These are phyloP conservation scores for Sebastes goodei DNA, from an alignment of 2,797 vertebrate genomes.

Conservation along the genomic window DNA sequence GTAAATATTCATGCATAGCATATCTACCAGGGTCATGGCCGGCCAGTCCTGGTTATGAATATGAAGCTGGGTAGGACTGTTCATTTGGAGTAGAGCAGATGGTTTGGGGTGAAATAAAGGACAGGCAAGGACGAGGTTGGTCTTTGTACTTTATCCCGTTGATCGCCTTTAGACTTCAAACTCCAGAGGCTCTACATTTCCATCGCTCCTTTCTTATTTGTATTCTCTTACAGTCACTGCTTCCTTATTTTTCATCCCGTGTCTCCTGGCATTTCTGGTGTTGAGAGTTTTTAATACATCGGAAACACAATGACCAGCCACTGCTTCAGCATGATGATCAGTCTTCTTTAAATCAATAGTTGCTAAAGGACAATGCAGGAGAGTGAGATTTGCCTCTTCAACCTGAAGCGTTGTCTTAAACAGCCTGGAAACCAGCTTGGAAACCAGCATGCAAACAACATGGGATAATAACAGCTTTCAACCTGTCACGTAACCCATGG, in stretches of 20 bases:
- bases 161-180: constrained; percentile 30
- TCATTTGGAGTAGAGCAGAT: neutral
- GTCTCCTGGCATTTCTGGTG: constrained; percentile 11
- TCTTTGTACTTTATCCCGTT: neutral
- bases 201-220: neutral
- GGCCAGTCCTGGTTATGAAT: neutral
- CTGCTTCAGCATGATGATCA: constrained; percentile 24
- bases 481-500: constrained; percentile 2
- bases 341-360: constrained; percentile 45
- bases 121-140: constrained; percentile 1
- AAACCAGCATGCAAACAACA: neutral
- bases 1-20: constrained; percentile 28
- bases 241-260: neutral
- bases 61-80: neutral
- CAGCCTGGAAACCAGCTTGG: constrained; percentile 27
- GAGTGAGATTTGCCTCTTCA: constrained; percentile 23
- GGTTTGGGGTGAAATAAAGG: neutral
- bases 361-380: constrained; percentile 2
- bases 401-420: constrained; percentile 10
- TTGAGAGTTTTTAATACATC: constrained; percentile 17
- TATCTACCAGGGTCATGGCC: neutral
- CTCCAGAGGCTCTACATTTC: neutral
- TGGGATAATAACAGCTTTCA: constrained; percentile 48
- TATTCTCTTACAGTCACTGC: constrained; percentile 13
- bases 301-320: constrained; percentile 28